These are phyloP conservation scores for Venustoraphidia nigricollis DNA, from an alignment of 2,888 invertebrate species.

Conservation along the genomic window DNA sequence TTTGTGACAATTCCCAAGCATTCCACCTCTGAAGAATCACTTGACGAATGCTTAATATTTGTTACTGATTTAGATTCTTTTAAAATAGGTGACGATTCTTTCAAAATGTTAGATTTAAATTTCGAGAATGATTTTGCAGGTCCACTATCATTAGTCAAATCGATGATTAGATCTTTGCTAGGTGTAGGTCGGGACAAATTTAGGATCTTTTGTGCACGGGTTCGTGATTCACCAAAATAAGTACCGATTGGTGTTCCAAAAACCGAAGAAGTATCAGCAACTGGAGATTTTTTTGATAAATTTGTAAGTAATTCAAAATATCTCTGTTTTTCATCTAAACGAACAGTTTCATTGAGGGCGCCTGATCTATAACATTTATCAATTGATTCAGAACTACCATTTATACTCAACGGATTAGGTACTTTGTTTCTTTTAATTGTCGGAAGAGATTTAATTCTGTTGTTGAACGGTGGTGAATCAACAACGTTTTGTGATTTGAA, in stretches of 20 bases:
- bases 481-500: background rate
- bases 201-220: constrained; percentile 10
- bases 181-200: constrained; percentile 10
- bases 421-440: background rate
- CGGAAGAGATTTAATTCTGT: background rate
- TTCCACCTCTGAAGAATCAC: constrained; percentile 18
- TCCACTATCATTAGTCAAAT: constrained; percentile 10
- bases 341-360: constrained; percentile 33
- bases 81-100: background rate
- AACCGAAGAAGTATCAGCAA: constrained; percentile 14
- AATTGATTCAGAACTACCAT: background rate
- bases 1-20: constrained; percentile 15
- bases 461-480: background rate
- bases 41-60: background rate
- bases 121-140: background rate
- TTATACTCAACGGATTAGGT: background rate
- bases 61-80: background rate
- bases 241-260: constrained; percentile 18
- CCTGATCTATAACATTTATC: constrained; percentile 8
- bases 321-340: constrained; percentile 38
- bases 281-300: constrained; percentile 16
- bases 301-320: constrained; percentile 37
- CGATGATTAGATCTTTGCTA: constrained; percentile 7
- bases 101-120: background rate
- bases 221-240: constrained; percentile 12